Evolutionary conservation across 2,797 vertebrate species (phyloP).

Genomic region (Rhabdophis nuchalis): DNA sequence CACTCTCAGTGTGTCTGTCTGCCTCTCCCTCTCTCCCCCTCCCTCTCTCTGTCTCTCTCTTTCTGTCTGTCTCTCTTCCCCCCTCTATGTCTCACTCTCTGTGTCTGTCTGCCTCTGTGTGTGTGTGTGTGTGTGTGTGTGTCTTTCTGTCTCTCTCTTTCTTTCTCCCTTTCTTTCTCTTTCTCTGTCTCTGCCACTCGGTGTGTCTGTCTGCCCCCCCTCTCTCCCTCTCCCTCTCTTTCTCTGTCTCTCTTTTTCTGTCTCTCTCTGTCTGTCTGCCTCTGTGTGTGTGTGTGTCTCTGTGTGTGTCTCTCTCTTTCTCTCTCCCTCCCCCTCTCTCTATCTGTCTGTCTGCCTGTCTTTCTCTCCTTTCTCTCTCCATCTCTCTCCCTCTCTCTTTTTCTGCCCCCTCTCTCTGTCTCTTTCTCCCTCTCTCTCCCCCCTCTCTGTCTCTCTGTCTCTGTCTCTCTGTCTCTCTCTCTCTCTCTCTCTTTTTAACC

Average conservation of each 20-base stretch:
- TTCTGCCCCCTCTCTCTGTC: no score
- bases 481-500: neutral
- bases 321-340: neutral
- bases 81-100: no score
- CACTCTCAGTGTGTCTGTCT: fast-evolving
- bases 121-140: no score
- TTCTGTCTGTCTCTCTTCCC: no score
- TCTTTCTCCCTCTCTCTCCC: no score
- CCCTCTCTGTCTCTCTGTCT: no score
- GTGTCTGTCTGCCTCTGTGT: fast-evolving
- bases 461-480: fast-evolving
- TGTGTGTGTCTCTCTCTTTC: fast-evolving
- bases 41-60: fast-evolving
- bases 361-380: no score
- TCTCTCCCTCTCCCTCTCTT: no score
- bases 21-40: fast-evolving
- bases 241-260: fast-evolving
- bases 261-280: neutral
- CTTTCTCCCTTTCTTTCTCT: fast-evolving
- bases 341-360: fast-evolving
- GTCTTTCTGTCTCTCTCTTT: fast-evolving
- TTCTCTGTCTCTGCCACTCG: neutral
- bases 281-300: no score
- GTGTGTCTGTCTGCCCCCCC: no score
- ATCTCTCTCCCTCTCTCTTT: no score